Percentiles rank a stretch among this genome's conserved stretches.
Evolutionary conservation across 2,888 invertebrate genomes (phyloP).

Genomic region (Tenthredo amoena): DNA sequence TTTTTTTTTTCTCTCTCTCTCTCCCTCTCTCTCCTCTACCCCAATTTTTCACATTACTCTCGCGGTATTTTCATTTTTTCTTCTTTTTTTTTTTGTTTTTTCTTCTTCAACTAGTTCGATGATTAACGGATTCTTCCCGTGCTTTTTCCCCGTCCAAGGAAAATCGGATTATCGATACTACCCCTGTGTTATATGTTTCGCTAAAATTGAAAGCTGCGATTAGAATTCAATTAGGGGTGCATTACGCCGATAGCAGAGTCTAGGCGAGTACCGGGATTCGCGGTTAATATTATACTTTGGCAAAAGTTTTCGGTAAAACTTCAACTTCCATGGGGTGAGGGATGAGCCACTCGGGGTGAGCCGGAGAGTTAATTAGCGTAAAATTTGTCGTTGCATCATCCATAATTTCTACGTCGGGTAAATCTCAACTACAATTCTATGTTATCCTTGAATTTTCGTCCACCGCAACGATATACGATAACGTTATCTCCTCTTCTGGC

Average conservation of each 20-base stretch:
- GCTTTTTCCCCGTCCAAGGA: neutral
- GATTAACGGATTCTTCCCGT: neutral
- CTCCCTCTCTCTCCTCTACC: neutral
- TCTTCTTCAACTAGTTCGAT: neutral
- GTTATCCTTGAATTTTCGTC: neutral
- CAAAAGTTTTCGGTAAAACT: constrained; percentile 14
- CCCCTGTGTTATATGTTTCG: neutral
- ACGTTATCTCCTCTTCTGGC: neutral
- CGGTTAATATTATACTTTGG: neutral
- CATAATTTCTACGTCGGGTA: neutral
- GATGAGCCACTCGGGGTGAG: neutral
- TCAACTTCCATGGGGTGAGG: neutral
- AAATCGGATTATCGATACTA: neutral
- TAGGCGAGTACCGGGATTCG: neutral
- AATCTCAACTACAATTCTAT: neutral
- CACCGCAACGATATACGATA: neutral
- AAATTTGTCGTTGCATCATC: neutral
- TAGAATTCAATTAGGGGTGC: constrained; percentile 50
- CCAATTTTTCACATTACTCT: no score
- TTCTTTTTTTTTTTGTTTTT: neutral
- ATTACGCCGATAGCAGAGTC: neutral
- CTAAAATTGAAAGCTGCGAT: constrained; percentile 44
- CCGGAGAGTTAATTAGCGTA: neutral
- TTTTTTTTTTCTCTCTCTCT: constrained; percentile 49
- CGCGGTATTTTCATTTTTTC: neutral